phyloP scores from a whole-genome alignment of 2,888 invertebrate genomes.

The Acrocera orbiculus region DNA sequence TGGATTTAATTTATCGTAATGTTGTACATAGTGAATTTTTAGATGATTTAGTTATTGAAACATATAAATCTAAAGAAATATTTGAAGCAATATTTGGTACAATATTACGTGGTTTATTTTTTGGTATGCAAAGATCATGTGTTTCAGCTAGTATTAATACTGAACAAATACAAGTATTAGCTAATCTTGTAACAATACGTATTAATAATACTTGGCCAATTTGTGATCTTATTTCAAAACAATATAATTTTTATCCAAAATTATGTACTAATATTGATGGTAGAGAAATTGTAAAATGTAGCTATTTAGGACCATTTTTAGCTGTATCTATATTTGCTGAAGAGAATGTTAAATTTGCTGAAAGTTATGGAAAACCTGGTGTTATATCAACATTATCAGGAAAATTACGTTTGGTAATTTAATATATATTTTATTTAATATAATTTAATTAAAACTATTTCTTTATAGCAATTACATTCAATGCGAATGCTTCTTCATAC shows the following conservation, averaged over 20 bases:
- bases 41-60: conserved; percentile 37
- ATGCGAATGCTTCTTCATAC: conserved; percentile 59
- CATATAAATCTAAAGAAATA: conserved; percentile 29
- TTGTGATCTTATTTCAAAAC: conserved; percentile 44
- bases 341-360: conserved; percentile 78
- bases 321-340: conserved; percentile 84
- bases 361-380: conserved; percentile 37
- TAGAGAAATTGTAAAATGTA: conserved; percentile 67
- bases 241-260: conserved; percentile 56
- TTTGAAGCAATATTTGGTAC: conserved; percentile 26
- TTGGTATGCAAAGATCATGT: conserved; percentile 26
- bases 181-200: conserved; percentile 65
- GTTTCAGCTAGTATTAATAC: conserved; percentile 25
- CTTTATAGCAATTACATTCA: conserved; percentile 56
- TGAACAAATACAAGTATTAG: conserved; percentile 54
- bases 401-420: conserved; percentile 24
- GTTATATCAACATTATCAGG: conserved; percentile 19
- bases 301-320: conserved; percentile 83
- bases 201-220: conserved; percentile 59
- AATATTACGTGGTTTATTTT: conserved; percentile 25
- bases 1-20: conserved; percentile 41
- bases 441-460: conserved; percentile 22
- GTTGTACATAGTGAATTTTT: conserved; percentile 44
- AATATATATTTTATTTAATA: conserved; percentile 4
- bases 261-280: conserved; percentile 60